Evolutionary conservation across 2,888 invertebrate species (phyloP).

Genomic region (Oscheius sp.): DNA sequence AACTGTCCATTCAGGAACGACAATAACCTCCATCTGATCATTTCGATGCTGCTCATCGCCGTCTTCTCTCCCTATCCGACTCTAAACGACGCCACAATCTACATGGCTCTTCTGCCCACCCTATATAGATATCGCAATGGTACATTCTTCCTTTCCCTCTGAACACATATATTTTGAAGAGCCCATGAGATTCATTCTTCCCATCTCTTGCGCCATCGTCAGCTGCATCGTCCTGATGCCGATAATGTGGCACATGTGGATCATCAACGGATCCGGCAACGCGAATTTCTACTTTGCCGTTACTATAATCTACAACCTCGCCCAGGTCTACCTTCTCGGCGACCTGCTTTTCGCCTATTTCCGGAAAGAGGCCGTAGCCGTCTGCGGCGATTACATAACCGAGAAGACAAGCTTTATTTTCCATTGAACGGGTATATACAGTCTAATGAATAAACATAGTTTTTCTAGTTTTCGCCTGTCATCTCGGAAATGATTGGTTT

Average conservation of each 20-base stretch:
- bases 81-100: conserved; percentile 92
- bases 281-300: conserved; percentile 99
- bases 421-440: conserved; percentile 5
- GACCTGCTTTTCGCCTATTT: conserved; percentile 52
- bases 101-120: conserved; percentile 88
- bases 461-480: not conserved
- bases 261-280: conserved; percentile 96
- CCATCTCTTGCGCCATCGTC: conserved; percentile 89
- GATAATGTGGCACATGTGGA: conserved; percentile 97
- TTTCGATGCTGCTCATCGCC: conserved; percentile 80
- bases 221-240: conserved; percentile 89
- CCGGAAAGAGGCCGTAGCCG: conserved; percentile 41
- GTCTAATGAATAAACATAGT: conserved; percentile 21
- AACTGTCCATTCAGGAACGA: conserved; percentile 70
- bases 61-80: conserved; percentile 98
- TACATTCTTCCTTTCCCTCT: conserved; percentile 22
- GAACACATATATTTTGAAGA: not conserved
- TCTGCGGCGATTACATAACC: conserved; percentile 40
- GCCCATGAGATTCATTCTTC: conserved; percentile 92
- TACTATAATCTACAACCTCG: conserved; percentile 91
- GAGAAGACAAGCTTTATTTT: conserved; percentile 38
- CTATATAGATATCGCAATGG: conserved; percentile 82
- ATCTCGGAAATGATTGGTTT: conserved; percentile 48
- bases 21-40: conserved; percentile 76
- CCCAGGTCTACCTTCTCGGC: conserved; percentile 77